Evolutionary conservation across 92 coral and sea anemone species (phyloP).

Genomic region (Diadumene lineata): DNA sequence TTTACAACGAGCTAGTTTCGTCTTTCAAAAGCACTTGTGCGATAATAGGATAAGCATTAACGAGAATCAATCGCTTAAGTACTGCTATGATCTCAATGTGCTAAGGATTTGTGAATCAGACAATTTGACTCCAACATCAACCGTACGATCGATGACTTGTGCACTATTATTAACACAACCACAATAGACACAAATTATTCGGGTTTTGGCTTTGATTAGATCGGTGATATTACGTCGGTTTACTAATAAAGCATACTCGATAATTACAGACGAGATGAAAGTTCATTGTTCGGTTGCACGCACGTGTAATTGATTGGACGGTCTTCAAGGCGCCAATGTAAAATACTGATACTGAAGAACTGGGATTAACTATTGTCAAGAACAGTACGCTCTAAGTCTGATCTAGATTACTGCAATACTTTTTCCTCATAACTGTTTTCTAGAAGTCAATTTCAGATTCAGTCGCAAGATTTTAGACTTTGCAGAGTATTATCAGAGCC

Average conservation of each 20-base stretch:
- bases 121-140: slow-evolving; percentile 25
- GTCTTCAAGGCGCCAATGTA: slow-evolving; percentile 62
- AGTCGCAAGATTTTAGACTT: background rate
- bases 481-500: background rate
- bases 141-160: slow-evolving; percentile 24
- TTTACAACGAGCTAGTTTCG: slow-evolving; percentile 3
- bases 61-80: slow-evolving; percentile 5
- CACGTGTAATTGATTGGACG: slow-evolving; percentile 24
- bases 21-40: slow-evolving; percentile 10
- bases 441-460: slow-evolving; percentile 1
- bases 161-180: slow-evolving; percentile 2
- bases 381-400: slow-evolving; percentile 35
- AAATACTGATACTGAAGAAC: slow-evolving; percentile 37
- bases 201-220: slow-evolving; percentile 26
- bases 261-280: slow-evolving; percentile 18
- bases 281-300: slow-evolving; percentile 17
- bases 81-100: background rate
- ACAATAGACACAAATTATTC: slow-evolving; percentile 26
- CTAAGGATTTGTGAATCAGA: slow-evolving; percentile 21
- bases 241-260: slow-evolving; percentile 11
- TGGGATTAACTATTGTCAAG: slow-evolving; percentile 63
- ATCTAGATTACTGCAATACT: slow-evolving; percentile 27
- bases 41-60: slow-evolving; percentile 7
- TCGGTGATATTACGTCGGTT: slow-evolving; percentile 36
- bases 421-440: background rate